Base-by-base conservation (phyloP, 2,113 vertebrate genomes). In the Myotis lucifugus region DNA sequence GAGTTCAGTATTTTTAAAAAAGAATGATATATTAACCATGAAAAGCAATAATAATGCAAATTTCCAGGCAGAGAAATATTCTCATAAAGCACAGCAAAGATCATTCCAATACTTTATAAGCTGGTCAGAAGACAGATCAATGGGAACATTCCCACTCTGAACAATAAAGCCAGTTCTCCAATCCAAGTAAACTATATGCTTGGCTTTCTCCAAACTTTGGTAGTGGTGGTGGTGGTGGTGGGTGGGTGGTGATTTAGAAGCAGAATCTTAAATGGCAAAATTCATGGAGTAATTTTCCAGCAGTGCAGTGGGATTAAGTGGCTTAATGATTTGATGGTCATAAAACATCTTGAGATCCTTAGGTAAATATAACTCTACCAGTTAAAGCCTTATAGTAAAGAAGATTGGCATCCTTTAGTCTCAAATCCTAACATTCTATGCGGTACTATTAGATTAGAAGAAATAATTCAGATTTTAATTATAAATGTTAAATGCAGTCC, bases 11-110 rank as follows among this genome's bases (percentile, higher is more conserved):
- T 40, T 95, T 76, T 29, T 10, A 21, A 2, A 56, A 2, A 90
- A 0, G 34, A 87, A 97, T 61, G 77, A 67, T 64, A 82, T 12
- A 59, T 66, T 86, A 94, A 93, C 69, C 50, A 40, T 84, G 89
- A 89, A 95, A 95, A 93, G 86, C 48, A 96, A 52, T 1, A 79
- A 85, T 56, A 79, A 96, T 56, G 54, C 37, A 96, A 94, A 97
- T 91, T 69, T 84, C 18, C 73, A 96, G 94, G 79, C 76, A 93
- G 88, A 0, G 50, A 95, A 88, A 59, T 15, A 95, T 84, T 92
- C 56, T 29, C 1, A 0, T 50, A 89, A 81, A 85, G 85, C 46
- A 73, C 11, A 73, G 88, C 81, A 84, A 83, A 87, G 6, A 64
- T 34, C 1, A 86, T 23, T 84, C 15, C 76, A 69, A 93, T 61